Evolutionary conservation across 2,113 vertebrate genomes (phyloP).

Genomic region (Oriolus oriolus): DNA sequence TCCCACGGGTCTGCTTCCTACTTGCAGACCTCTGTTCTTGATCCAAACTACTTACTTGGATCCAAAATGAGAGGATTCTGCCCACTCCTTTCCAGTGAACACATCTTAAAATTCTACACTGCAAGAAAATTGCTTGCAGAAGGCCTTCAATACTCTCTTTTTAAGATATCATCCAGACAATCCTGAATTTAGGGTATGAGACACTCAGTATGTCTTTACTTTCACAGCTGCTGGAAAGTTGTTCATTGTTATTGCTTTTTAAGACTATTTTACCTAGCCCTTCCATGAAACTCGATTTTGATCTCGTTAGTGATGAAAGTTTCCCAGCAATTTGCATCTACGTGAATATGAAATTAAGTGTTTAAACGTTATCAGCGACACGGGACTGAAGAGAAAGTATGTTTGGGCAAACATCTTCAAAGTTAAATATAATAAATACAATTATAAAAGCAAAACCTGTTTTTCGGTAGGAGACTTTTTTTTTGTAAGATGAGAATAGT

Average conservation of each 20-base stretch:
- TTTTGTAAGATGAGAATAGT: background rate
- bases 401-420: background rate
- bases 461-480: background rate
- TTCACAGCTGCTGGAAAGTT: background rate
- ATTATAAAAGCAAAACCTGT: background rate
- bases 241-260: background rate
- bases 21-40: background rate
- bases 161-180: background rate
- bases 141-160: background rate
- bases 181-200: background rate
- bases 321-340: background rate
- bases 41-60: background rate
- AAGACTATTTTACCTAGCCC: background rate
- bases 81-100: background rate
- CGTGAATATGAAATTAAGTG: background rate
- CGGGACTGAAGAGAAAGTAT: background rate
- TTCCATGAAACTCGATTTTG: background rate
- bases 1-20: background rate
- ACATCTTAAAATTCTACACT: background rate
- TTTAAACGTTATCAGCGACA: background rate
- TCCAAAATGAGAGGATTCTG: background rate
- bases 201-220: background rate
- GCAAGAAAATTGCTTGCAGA: background rate
- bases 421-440: background rate
- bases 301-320: background rate